phyloP scores from a whole-genome alignment of 1,140 invertebrate species.

The Micrasema longulum region DNA sequence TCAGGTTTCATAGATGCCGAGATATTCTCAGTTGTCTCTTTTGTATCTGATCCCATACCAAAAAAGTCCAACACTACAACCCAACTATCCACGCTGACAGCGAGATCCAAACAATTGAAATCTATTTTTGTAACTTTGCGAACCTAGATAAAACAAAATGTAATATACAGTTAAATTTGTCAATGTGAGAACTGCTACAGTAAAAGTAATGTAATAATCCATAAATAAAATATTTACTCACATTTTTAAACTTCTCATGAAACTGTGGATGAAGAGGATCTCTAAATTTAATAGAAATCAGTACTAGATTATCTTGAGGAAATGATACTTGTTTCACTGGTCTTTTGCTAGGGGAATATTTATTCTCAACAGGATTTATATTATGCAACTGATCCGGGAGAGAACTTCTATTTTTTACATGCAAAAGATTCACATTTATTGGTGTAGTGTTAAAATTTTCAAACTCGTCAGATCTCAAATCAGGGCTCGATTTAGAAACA shows the following conservation, averaged over 20 bases:
- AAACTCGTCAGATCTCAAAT: slow-evolving; percentile 65
- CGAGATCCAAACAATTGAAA: slow-evolving; percentile 91
- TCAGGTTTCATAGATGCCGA: slow-evolving; percentile 49
- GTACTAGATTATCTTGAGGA: slow-evolving; percentile 69
- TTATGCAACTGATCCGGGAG: slow-evolving; percentile 79
- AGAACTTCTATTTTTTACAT: slow-evolving; percentile 64
- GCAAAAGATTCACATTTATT: slow-evolving; percentile 35
- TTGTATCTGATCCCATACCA: slow-evolving; percentile 73
- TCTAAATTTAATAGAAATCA: slow-evolving; percentile 68
- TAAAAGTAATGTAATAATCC: not conserved
- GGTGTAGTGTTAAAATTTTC: slow-evolving; percentile 13
- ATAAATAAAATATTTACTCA: slow-evolving; percentile 37
- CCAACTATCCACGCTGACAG: slow-evolving; percentile 94
- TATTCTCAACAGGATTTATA: slow-evolving; percentile 55
- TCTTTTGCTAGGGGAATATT: slow-evolving; percentile 16
- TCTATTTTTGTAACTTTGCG: slow-evolving; percentile 74
- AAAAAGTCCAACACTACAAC: slow-evolving; percentile 94
- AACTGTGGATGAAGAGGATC: slow-evolving; percentile 61
- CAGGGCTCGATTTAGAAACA: slow-evolving; percentile 88
- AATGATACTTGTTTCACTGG: slow-evolving; percentile 53
- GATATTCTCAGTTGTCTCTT: slow-evolving; percentile 52
- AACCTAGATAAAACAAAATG: slow-evolving; percentile 55
- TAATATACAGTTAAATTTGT: too few relatives aligned
- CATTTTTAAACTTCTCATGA: slow-evolving; percentile 59
- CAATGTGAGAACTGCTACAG: not conserved